These are phyloP conservation scores for Gastracanthus pulcherrimus DNA, from an alignment of 2,888 invertebrate species.

Conservation along the genomic window DNA sequence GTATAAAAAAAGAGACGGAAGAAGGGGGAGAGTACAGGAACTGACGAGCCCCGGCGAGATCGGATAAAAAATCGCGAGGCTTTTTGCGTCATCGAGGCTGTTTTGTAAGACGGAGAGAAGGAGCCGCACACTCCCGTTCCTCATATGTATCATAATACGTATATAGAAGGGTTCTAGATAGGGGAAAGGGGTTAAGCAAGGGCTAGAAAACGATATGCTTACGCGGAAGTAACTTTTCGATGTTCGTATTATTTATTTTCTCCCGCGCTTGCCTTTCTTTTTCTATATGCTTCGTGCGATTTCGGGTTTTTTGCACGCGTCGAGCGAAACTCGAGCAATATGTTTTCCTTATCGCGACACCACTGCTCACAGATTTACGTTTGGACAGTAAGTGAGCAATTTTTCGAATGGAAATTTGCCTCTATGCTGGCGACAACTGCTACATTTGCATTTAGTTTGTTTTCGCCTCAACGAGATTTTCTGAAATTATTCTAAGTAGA, in stretches of 20 bases:
- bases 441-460: no score
- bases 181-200: not conserved
- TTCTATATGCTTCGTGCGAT: no score
- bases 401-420: not conserved
- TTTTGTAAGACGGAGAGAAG: not conserved
- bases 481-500: not conserved
- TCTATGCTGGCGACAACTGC: not conserved
- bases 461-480: not conserved
- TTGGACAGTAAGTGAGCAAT: not conserved
- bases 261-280: not conserved
- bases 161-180: not conserved
- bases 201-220: constrained; percentile 23
- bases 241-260: constrained; percentile 2
- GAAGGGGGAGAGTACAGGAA: not conserved
- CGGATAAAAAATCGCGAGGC: constrained; percentile 43
- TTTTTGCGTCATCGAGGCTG: constrained; percentile 32
- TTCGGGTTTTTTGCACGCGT: not conserved
- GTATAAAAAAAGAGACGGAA: not conserved
- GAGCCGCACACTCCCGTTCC: not conserved
- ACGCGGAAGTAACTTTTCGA: constrained; percentile 2
- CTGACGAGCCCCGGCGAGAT: not conserved
- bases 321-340: constrained; percentile 1
- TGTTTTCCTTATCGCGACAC: not conserved
- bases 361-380: not conserved
- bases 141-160: not conserved